These are phyloP conservation scores for Semotilus atromaculatus DNA, from an alignment of 2,797 vertebrate genomes.

Conservation along the genomic window DNA sequence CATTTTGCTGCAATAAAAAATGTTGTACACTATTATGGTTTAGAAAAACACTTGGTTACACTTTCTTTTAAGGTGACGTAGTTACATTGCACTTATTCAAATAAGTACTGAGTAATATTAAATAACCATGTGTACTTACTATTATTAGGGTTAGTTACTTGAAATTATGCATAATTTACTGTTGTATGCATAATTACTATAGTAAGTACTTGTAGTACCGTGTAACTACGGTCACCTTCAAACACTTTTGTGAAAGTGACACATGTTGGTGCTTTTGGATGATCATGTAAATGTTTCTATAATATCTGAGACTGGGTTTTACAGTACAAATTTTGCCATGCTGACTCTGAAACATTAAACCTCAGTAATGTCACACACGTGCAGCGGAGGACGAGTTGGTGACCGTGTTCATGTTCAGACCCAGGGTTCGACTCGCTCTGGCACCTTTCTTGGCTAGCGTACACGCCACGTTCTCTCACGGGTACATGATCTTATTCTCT, in stretches of 20 bases:
- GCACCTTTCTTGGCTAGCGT: slow-evolving; percentile 67
- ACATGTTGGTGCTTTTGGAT: background rate
- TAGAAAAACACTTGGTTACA: background rate
- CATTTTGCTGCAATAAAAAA: background rate
- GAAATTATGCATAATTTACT: background rate
- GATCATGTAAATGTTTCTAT: background rate
- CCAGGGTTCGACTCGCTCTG: slow-evolving; percentile 62
- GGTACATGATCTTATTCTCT: slow-evolving; percentile 65
- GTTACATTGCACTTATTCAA: too few relatives aligned
- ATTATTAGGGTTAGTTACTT: background rate
- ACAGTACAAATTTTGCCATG: background rate
- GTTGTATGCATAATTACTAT: too few relatives aligned
- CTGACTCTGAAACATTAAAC: background rate
- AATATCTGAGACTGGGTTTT: background rate
- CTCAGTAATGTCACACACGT: background rate
- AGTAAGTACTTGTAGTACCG: too few relatives aligned
- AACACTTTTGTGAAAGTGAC: background rate
- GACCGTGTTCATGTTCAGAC: slow-evolving; percentile 63
- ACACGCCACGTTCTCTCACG: slow-evolving; percentile 37
- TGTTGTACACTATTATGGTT: background rate
- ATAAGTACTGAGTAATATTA: background rate
- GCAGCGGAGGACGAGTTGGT: slow-evolving; percentile 13
- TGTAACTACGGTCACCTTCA: too few relatives aligned
- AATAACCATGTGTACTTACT: background rate
- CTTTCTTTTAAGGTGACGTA: too few relatives aligned